A percentile compares a stretch with the other conserved stretches of the same genome.
Conservation (phyloP, 2,888 invertebrate genomes). For the Lucinisca nassula region DNA sequence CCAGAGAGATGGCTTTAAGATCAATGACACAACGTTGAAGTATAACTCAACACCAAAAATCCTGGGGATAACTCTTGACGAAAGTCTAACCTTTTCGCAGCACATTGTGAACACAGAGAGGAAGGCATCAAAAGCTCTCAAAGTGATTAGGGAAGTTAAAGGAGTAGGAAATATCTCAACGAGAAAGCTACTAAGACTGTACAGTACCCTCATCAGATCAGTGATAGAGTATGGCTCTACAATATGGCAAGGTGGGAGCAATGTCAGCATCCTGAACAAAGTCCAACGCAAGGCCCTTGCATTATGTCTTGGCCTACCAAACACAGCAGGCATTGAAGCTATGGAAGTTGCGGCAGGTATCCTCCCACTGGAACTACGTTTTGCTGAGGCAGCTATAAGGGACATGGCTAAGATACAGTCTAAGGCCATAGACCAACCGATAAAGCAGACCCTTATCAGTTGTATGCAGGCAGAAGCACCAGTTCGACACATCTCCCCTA, state of each 20-base stretch:
- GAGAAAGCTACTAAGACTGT: background rate
- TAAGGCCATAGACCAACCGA: too few relatives aligned
- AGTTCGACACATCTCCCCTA: too few relatives aligned
- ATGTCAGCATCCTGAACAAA: background rate
- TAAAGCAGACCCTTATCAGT: too few relatives aligned
- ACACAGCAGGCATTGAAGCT: background rate
- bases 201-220: background rate
- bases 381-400: background rate
- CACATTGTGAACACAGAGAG: conserved; percentile 5
- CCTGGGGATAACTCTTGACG: conserved; percentile 27
- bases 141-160: conserved; percentile 32
- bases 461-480: too few relatives aligned
- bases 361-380: background rate
- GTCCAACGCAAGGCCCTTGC: background rate
- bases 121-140: conserved; percentile 14
- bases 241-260: background rate
- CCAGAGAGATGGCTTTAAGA: background rate
- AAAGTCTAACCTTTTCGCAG: conserved; percentile 4
- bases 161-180: conserved; percentile 9
- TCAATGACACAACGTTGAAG: background rate
- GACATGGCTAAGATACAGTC: background rate
- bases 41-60: conserved; percentile 14
- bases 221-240: background rate
- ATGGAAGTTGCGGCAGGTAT: background rate
- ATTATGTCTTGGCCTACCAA: background rate